These are phyloP conservation scores for Ramazzottius varieornatus DNA, from an alignment of 2,888 invertebrate species.

Conservation along the genomic window DNA sequence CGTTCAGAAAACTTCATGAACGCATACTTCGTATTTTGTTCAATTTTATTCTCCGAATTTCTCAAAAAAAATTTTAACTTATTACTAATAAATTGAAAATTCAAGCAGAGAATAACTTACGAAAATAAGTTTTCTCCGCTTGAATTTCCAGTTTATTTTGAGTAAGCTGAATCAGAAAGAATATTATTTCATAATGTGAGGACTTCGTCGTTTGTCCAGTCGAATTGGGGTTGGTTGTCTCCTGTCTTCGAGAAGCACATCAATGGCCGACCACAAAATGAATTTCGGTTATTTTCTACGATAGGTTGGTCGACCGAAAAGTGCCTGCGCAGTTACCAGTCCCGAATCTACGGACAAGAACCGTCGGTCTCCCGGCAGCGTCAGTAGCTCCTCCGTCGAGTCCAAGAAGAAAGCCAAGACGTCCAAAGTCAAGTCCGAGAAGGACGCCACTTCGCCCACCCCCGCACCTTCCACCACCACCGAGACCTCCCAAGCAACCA, in stretches of 20 bases:
- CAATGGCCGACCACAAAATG: neutral
- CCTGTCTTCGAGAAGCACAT: neutral
- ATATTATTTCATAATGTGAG: too few species aligned
- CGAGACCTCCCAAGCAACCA: neutral
- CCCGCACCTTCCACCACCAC: neutral
- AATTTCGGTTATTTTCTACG: neutral
- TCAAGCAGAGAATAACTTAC: too few species aligned
- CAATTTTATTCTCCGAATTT: too few species aligned
- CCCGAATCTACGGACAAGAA: neutral
- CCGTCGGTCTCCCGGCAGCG: neutral
- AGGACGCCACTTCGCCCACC: neutral
- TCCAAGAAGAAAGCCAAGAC: neutral
- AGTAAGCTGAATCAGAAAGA: too few species aligned
- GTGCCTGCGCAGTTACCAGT: neutral
- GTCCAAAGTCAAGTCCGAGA: too few species aligned
- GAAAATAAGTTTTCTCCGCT: too few species aligned
- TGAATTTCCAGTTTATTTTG: too few species aligned
- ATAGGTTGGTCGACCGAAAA: neutral
- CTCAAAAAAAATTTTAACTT: too few species aligned
- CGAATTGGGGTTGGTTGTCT: too few species aligned
- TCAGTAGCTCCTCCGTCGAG: neutral
- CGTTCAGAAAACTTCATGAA: neutral
- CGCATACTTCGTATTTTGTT: too few species aligned
- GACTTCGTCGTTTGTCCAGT: too few species aligned
- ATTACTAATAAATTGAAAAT: too few species aligned